These are phyloP conservation scores for Petromus typicus DNA, from an alignment of 2,113 vertebrate species.

Conservation along the genomic window DNA sequence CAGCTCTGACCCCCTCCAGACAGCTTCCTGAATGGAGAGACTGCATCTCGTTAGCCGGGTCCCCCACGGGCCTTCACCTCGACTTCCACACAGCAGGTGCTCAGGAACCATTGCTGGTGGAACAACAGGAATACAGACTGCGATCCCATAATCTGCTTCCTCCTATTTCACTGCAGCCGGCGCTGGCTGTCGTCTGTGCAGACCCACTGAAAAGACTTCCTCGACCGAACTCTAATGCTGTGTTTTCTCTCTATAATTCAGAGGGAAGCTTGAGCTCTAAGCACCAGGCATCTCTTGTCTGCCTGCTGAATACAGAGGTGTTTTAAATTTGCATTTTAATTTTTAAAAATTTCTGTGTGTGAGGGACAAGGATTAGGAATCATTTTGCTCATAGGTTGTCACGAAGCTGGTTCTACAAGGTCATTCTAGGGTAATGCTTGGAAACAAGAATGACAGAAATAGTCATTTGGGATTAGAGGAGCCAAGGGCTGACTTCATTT, in stretches of 20 bases:
- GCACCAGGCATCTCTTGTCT: background rate
- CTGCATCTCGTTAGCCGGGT: background rate
- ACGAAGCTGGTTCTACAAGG: background rate
- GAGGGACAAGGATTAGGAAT: background rate
- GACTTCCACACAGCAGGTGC: background rate
- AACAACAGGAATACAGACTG: background rate
- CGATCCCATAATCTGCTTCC: background rate
- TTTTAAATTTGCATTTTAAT: background rate
- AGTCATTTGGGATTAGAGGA: background rate
- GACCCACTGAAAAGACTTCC: background rate
- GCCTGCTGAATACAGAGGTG: background rate
- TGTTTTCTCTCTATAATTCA: background rate
- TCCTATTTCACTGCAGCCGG: background rate
- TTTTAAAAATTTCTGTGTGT: background rate
- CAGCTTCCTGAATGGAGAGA: background rate
- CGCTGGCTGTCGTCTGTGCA: background rate
- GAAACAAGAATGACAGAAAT: constrained; percentile 44
- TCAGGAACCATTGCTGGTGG: background rate
- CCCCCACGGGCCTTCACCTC: background rate
- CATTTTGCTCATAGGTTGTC: background rate
- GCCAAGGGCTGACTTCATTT: constrained; percentile 59
- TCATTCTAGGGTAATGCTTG: constrained; percentile 27
- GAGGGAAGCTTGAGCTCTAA: background rate
- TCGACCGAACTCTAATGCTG: background rate
- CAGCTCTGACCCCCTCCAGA: background rate